Percentiles rank a stretch among this genome's conserved stretches.
Evolutionary conservation across 2,888 invertebrate genomes (phyloP).

Genomic region (Antheraea assamensis): DNA sequence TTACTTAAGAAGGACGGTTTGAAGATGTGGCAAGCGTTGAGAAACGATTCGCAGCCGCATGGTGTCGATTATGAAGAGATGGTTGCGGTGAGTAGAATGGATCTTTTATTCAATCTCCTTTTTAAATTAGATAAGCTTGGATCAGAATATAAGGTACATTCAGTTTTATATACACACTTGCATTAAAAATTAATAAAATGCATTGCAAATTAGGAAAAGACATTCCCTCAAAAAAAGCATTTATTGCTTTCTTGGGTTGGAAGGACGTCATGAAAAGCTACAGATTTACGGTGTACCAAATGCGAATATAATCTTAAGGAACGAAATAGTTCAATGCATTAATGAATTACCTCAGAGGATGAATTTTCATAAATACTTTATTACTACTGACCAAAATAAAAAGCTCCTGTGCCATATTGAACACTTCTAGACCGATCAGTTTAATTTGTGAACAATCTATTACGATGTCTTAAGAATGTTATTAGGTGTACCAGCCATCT

Average conservation of each 20-base stretch:
- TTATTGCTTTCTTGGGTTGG: background rate
- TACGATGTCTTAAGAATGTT: background rate
- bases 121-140: background rate
- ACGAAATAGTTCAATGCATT: background rate
- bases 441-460: background rate
- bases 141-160: background rate
- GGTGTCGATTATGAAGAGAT: slow-evolving; percentile 91
- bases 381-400: background rate
- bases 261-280: background rate
- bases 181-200: no score
- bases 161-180: no score
- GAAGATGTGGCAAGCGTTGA: slow-evolving; percentile 91
- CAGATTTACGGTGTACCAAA: background rate
- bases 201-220: background rate
- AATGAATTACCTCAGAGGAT: background rate
- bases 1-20: slow-evolving; percentile 89
- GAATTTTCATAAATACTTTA: background rate
- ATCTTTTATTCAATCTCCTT: background rate
- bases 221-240: background rate
- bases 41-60: slow-evolving; percentile 89
- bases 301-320: no score
- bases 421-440: background rate
- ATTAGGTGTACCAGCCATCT: background rate
- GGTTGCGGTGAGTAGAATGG: slow-evolving; percentile 83
- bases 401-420: background rate